Evolutionary conservation across 2,113 vertebrate species (phyloP).

Genomic region (Sebastes fasciatus): DNA sequence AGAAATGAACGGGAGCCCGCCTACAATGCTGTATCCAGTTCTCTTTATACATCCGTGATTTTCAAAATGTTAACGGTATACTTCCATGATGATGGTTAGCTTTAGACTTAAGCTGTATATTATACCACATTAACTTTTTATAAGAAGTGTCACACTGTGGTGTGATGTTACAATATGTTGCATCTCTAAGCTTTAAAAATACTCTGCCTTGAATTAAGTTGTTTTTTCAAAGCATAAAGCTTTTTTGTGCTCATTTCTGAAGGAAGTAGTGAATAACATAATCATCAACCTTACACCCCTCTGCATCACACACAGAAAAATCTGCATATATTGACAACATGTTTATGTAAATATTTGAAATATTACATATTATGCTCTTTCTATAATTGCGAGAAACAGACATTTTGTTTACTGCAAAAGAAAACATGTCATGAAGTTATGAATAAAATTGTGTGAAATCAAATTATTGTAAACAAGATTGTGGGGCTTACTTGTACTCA

Average conservation of each 20-base stretch:
- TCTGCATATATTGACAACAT: background rate
- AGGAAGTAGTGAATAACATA: background rate
- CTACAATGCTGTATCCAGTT: too few relatives aligned
- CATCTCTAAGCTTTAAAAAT: background rate
- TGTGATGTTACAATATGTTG: background rate
- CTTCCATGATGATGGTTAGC: background rate
- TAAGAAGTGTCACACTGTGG: too few relatives aligned
- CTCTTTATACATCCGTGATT: too few relatives aligned
- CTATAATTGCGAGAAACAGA: background rate
- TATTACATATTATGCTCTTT: background rate
- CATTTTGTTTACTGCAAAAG: slow-evolving; percentile 13
- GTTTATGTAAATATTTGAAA: slow-evolving; percentile 8
- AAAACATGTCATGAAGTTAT: slow-evolving; percentile 36
- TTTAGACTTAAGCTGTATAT: too few relatives aligned
- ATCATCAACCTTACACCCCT: background rate
- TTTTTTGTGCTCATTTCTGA: background rate
- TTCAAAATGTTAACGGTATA: too few relatives aligned
- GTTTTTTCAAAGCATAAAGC: background rate
- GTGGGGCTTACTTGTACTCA: slow-evolving; percentile 12
- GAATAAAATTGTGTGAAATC: slow-evolving; percentile 47
- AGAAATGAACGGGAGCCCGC: too few relatives aligned
- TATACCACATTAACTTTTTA: background rate
- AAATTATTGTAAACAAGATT: slow-evolving; percentile 50
- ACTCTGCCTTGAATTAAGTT: background rate
- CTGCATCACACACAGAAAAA: background rate